phyloP scores from a whole-genome alignment of 2,888 invertebrate genomes.

The Drosophila ustulata region DNA sequence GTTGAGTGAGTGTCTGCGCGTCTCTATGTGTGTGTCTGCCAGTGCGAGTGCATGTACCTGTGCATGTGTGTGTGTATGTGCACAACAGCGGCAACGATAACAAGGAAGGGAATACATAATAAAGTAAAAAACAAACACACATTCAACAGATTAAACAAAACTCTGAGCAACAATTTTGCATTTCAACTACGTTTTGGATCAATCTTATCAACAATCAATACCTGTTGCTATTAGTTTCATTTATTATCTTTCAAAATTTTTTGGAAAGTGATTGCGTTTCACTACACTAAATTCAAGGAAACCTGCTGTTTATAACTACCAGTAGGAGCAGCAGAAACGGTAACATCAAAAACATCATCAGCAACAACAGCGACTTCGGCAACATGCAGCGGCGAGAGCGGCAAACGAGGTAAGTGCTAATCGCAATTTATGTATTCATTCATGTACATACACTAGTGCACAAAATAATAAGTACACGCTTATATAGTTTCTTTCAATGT shows the following conservation, averaged over 20 bases:
- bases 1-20: constrained; percentile 60
- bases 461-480: too few relatives aligned
- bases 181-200: constrained; percentile 49
- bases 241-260: constrained; percentile 65
- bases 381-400: constrained; percentile 72
- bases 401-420: constrained; percentile 67
- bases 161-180: constrained; percentile 37
- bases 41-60: constrained; percentile 20
- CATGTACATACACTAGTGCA: not conserved
- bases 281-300: constrained; percentile 57
- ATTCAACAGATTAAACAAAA: constrained; percentile 32
- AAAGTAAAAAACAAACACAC: constrained; percentile 2
- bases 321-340: constrained; percentile 17
- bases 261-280: constrained; percentile 59
- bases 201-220: constrained; percentile 46
- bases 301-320: constrained; percentile 28
- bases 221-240: constrained; percentile 52
- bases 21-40: constrained; percentile 3
- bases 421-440: not conserved
- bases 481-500: too few relatives aligned
- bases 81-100: constrained; percentile 24
- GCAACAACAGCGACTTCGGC: constrained; percentile 25
- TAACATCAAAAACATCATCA: constrained; percentile 16
- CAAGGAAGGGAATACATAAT: constrained; percentile 6
- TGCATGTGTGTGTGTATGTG: constrained; percentile 21